Evolutionary conservation across 2,888 invertebrate genomes (phyloP), one percentile per base, ranked within the genome.

Genomic region (Perizoma affinitatum): DNA sequence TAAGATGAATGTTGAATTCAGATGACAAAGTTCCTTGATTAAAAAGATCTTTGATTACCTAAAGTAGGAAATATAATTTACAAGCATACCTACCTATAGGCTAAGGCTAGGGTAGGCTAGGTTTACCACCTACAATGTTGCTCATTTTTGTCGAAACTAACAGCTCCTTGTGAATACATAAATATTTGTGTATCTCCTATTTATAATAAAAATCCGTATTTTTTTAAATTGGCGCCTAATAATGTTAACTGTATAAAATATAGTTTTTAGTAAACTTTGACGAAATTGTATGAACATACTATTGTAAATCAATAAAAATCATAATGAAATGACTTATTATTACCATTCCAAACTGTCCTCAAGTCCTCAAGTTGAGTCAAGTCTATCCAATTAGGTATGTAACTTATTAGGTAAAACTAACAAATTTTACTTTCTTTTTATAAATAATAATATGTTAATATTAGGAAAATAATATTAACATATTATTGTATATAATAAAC

Each of bases 261-360:
- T 71, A 73, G 76, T 76, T 75, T 71, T 74, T 84, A 84, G 81
- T 69, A 65, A 79, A 68, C 76, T 78, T 79, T 72, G 71, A 80
- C 66, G 75, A 78, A 71, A 67, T 76, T 84, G 81, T 86, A 83
- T 82, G 77, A 81, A 76, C 73, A 70, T 75, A 70, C 63, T 73
- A 67, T 54, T 67, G 66, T 74, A 69, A 71, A 80, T 73, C 73
- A 74, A 71, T 64, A 61, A 62, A 57, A 47, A 49, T 58, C 56
- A 54, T 61, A 47, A 57, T 46, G 44, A 54, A 55, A 49, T 42
- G 8, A 38, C 6, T 6, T 6, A 6, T 38, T 38, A 3, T 38
- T 38, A 6, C 5, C 4, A 6, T 38, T 6, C 38, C 38, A 6
- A 7, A 6, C 5, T 1, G 38, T 3, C 5, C 38, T 6, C n/a